Evolutionary conservation across 2,888 invertebrate genomes (phyloP), one percentile per base, ranked within the genome.

Genomic region (Belgica antarctica): DNA sequence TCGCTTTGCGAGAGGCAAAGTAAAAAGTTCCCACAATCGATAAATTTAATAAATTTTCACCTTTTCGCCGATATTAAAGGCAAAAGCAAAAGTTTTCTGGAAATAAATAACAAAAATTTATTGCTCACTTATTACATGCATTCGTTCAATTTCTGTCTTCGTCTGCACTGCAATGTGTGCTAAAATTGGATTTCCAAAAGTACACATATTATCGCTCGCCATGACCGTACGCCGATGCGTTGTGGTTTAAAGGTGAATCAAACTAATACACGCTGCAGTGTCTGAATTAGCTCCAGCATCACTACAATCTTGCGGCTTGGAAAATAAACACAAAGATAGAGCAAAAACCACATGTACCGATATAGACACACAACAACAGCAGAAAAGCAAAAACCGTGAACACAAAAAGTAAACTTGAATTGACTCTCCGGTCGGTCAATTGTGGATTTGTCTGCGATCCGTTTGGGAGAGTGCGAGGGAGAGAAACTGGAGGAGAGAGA

Each of bases 371-470:
- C 34, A 31, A 31, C 34, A 31, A 31, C 34, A 31, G 34, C 12
- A 31, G 5, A 5, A 31, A 31, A 31, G 7, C 12, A 12, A 31
- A 31, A 31, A 31, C 34, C 34, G 12, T 31, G 34, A 31, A 31
- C 34, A 31, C 34, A 31, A 31, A 8, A 31, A 31, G n/a, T 12
- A 31, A 31, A 31, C 5, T 31, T 31, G 34, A 31, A 31, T 5
- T 31, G 52, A n/a, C 19, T 52, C 52, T 52, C 52, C n/a, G 52
- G 52, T n/a, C n/a, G n/a, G n/a, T 52, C 52, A 52, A 52, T 52
- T 52, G 52, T 41, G 15, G 15, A 41, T 7, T 41, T 12, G 41
- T 7, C 4, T 41, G 41, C 12, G 17, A 52, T n/a, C 15, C 41
- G 41, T 41, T 12, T n/a, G 52, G 22, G 52, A 52, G 52, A 52